Percentiles rank a stretch among this genome's conserved stretches.
These are phyloP conservation scores for Argya squamiceps DNA, from an alignment of 2,797 vertebrate genomes.

Conservation along the genomic window DNA sequence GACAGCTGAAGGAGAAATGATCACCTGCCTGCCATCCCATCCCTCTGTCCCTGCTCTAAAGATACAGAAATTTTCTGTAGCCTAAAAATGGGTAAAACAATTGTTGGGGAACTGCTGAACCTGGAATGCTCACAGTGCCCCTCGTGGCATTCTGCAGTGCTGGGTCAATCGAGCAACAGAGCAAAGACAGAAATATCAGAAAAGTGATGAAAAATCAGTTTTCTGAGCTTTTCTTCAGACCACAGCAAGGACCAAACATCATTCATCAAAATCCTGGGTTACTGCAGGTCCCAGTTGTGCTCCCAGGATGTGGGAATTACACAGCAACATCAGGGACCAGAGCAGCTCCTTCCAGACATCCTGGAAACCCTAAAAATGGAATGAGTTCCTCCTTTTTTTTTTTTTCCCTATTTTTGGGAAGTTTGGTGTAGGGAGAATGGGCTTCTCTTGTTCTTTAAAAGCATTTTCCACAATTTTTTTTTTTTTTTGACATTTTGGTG, in stretches of 20 bases:
- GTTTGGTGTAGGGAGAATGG: not conserved
- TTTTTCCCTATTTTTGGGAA: not conserved
- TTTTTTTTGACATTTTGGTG: not conserved
- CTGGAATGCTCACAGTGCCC: not conserved
- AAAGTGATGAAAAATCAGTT: not conserved
- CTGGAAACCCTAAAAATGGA: conserved; percentile 28
- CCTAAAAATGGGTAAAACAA: not conserved
- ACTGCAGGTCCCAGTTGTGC: not conserved
- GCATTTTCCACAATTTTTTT: not conserved
- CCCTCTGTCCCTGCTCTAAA: not conserved
- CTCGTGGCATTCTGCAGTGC: not conserved
- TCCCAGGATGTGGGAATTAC: conserved; percentile 26
- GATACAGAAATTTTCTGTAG: accelerated
- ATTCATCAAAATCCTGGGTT: not conserved
- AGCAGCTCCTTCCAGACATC: conserved; percentile 51
- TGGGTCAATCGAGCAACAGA: not conserved
- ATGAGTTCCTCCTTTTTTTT: not conserved
- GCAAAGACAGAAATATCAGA: not conserved
- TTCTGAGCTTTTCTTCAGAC: not conserved
- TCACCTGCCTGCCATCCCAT: not conserved
- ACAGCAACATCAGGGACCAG: conserved; percentile 20
- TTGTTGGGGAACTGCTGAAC: not conserved
- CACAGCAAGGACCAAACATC: not conserved
- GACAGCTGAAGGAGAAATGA: not conserved
- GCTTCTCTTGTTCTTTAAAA: not conserved